Evolutionary conservation across 2,113 vertebrate genomes (phyloP).

Genomic region (Amazona guildingii): DNA sequence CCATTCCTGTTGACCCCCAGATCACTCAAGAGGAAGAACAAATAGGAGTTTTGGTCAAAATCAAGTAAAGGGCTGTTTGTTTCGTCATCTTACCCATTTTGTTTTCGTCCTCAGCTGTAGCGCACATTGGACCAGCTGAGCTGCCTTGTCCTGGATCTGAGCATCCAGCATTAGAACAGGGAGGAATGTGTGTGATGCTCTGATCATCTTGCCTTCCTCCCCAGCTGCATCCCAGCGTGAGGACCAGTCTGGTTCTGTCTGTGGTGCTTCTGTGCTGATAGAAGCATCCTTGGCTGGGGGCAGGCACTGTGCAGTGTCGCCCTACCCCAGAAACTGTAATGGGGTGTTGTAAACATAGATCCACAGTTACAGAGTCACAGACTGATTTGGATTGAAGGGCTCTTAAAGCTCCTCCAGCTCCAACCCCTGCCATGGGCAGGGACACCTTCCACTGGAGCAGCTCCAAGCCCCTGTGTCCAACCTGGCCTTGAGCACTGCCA

Average conservation of each 20-base stretch:
- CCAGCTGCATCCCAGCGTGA: rapidly evolving
- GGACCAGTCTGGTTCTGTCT: background rate
- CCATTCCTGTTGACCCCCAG: background rate
- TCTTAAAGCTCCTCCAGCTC: rapidly evolving
- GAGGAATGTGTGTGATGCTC: rapidly evolving
- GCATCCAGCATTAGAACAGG: rapidly evolving
- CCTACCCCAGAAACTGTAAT: rapidly evolving
- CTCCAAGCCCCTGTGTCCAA: background rate
- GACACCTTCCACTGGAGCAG: background rate
- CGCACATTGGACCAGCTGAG: rapidly evolving
- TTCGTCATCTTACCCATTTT: background rate
- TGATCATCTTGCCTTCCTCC: background rate
- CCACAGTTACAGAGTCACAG: background rate
- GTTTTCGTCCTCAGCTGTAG: background rate
- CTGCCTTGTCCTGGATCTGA: background rate
- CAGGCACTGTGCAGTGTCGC: background rate
- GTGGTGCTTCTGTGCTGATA: rapidly evolving
- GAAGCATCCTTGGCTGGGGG: background rate
- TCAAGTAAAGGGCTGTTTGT: background rate
- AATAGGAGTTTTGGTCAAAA: background rate
- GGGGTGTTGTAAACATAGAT: background rate
- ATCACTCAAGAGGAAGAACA: rapidly evolving
- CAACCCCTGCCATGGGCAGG: rapidly evolving
- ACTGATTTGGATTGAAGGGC: background rate
- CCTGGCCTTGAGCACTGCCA: background rate